These are phyloP conservation scores for Megaptera novaeangliae DNA, from an alignment of 2,113 vertebrate species.

Conservation along the genomic window DNA sequence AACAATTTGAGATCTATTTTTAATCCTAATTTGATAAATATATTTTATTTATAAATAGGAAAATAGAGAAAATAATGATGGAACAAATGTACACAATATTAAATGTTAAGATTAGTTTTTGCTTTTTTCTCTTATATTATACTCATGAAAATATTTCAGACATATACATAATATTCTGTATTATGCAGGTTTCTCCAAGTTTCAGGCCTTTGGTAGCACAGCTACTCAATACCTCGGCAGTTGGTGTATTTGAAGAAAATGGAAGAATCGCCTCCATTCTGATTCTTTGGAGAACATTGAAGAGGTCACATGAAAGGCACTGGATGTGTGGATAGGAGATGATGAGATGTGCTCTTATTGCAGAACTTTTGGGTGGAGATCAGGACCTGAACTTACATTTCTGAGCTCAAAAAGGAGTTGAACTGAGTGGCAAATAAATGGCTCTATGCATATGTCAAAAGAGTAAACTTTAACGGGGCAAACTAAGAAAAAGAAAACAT, in stretches of 20 bases:
- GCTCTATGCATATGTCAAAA: neutral
- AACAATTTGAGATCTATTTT: neutral
- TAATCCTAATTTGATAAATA: neutral
- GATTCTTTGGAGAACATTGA: neutral
- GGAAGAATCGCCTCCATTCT: neutral
- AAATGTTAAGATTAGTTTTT: neutral
- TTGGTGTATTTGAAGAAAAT: neutral
- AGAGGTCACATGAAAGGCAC: neutral
- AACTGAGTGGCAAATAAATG: neutral
- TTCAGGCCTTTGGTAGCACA: neutral
- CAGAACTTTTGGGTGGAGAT: neutral
- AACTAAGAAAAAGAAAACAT: conserved; percentile 18
- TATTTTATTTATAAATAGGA: neutral
- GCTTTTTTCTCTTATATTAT: neutral
- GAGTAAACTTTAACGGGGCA: neutral
- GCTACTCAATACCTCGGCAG: neutral
- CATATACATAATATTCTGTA: neutral
- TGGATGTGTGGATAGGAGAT: neutral
- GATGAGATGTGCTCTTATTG: neutral
- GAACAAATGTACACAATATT: neutral
- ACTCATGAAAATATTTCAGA: neutral
- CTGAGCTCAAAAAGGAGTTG: neutral
- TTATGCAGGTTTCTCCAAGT: neutral
- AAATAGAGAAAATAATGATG: neutral
- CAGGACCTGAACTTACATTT: neutral